phyloP scores from a whole-genome alignment of 2,113 vertebrate genomes.

The Burhinus oedicnemus region DNA sequence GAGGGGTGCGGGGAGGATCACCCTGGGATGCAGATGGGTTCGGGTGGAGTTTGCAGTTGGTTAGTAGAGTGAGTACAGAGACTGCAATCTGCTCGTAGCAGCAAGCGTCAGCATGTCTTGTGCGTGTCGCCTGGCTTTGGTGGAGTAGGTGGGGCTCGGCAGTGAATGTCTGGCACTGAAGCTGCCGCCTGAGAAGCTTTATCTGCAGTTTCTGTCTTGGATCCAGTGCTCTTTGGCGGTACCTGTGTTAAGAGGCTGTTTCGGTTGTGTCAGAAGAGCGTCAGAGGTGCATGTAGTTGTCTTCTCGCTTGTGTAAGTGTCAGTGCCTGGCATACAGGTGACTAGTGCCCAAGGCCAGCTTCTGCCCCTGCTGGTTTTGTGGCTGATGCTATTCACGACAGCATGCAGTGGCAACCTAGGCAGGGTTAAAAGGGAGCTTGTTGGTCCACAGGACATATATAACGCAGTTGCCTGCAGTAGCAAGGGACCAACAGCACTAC shows the following conservation, averaged over 20 bases:
- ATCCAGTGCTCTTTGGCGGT: neutral
- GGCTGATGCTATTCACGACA: neutral
- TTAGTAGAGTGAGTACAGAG: neutral
- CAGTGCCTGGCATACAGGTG: neutral
- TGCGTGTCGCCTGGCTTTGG: neutral
- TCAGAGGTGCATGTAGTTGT: neutral
- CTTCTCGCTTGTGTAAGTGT: accelerated
- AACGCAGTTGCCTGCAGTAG: accelerated
- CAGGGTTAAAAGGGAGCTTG: neutral
- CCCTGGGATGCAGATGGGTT: neutral
- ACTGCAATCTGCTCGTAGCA: accelerated
- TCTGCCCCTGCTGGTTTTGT: accelerated
- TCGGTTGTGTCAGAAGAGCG: neutral
- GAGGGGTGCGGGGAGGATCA: accelerated
- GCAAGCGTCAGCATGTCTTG: neutral
- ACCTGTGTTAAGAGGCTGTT: neutral
- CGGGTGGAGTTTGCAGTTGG: neutral
- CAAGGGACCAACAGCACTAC: neutral
- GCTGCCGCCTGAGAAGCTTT: neutral
- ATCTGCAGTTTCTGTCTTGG: constrained; percentile 36
- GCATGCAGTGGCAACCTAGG: accelerated
- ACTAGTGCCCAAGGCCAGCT: neutral
- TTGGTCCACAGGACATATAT: neutral
- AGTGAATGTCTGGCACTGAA: neutral
- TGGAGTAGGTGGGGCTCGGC: neutral